phyloP scores from a whole-genome alignment of 2,113 vertebrate species.

The Pteruthius melanotis region DNA sequence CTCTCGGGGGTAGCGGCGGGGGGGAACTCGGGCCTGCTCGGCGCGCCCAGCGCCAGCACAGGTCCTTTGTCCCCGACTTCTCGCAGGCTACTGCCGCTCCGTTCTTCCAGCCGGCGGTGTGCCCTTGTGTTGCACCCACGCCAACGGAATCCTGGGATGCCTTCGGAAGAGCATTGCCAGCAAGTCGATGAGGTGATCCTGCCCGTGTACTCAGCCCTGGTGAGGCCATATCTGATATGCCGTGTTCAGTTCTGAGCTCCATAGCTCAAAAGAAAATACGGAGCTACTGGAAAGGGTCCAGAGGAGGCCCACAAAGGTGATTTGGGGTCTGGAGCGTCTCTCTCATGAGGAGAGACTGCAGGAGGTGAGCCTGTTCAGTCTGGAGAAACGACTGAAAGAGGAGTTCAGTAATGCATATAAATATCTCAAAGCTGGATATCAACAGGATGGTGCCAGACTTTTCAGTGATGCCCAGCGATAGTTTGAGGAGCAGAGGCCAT shows the following conservation, averaged over 20 bases:
- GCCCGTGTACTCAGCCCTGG: not conserved
- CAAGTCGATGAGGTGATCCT: not conserved
- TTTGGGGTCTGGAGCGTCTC: not conserved
- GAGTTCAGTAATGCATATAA: too few species aligned
- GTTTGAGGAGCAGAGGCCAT: not conserved
- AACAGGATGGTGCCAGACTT: not conserved
- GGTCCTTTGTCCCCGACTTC: not conserved
- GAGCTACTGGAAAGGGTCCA: not conserved
- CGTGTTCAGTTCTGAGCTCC: not conserved
- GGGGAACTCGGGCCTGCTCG: fast-evolving
- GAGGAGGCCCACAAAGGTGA: not conserved
- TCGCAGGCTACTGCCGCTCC: not conserved
- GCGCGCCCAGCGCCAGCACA: fast-evolving
- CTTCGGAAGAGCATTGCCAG: not conserved
- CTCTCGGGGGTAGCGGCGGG: too few species aligned
- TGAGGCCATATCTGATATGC: not conserved
- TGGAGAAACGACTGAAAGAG: not conserved
- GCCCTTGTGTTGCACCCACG: not conserved
- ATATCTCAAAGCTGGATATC: too few species aligned
- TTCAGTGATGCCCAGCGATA: not conserved
- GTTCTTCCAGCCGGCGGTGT: not conserved
- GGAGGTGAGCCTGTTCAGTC: not conserved
- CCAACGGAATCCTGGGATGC: not conserved
- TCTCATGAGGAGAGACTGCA: not conserved
- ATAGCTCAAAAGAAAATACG: not conserved